Evolutionary conservation across 1,140 invertebrate genomes (phyloP).

Genomic region (Pinna nobilis): DNA sequence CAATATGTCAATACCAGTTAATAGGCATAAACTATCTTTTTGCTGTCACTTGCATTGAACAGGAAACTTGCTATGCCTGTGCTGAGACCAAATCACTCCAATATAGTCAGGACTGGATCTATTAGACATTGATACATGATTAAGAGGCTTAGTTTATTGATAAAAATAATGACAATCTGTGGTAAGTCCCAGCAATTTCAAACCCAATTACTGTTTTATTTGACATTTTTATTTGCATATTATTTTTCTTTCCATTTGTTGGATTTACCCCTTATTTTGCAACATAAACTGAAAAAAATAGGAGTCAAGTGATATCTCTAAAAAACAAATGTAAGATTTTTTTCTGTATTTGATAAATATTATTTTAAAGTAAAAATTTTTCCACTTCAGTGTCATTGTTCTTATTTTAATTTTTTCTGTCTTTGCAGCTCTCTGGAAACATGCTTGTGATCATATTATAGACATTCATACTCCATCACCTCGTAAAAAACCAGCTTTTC

Average conservation of each 20-base stretch:
- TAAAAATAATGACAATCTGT: neutral
- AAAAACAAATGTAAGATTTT: too few relatives aligned
- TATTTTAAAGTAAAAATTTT: conserved; percentile 60
- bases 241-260: too few relatives aligned
- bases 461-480: conserved; percentile 72
- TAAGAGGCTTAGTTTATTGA: neutral
- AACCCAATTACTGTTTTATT: neutral
- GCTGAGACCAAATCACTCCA: neutral
- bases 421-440: conserved; percentile 78
- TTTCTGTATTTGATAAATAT: neutral
- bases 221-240: too few relatives aligned
- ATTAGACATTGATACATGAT: neutral
- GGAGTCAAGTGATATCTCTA: too few relatives aligned
- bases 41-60: too few relatives aligned
- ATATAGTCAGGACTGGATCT: neutral
- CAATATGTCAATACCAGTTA: neutral
- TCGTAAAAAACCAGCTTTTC: conserved; percentile 55
- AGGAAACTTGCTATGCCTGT: neutral
- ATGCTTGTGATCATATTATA: conserved; percentile 80
- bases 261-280: neutral
- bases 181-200: neutral
- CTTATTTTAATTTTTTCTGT: conserved; percentile 23
- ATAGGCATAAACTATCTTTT: too few relatives aligned
- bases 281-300: neutral
- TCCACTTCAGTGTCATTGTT: neutral